Evolutionary conservation across 2,888 invertebrate genomes (phyloP).

Genomic region (Caenorhabditis virilis): DNA sequence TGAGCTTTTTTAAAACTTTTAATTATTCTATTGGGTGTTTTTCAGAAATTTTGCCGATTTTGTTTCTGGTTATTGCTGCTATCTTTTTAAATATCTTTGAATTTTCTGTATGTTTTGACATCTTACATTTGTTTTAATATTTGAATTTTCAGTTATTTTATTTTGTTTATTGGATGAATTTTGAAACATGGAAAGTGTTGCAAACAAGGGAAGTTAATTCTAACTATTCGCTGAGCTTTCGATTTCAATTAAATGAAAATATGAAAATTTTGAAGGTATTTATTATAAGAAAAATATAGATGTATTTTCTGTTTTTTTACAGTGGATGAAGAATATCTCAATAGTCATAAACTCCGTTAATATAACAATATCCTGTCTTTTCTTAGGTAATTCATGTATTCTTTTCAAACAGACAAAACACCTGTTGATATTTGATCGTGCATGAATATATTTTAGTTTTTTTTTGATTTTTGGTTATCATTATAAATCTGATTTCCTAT

Average conservation of each 20-base stretch:
- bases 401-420: no score
- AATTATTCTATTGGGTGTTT: background rate
- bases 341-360: conserved; percentile 4
- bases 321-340: conserved; percentile 21
- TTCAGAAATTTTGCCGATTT: no score
- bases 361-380: conserved; percentile 7
- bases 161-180: conserved; percentile 7
- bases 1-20: conserved; percentile 1
- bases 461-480: background rate
- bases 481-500: no score
- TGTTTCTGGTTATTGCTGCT: no score
- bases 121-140: no score
- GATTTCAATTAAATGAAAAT: conserved; percentile 32
- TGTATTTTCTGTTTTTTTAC: conserved; percentile 1
- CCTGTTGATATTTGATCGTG: no score
- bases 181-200: conserved; percentile 11
- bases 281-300: background rate
- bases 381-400: conserved; percentile 14
- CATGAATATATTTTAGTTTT: no score
- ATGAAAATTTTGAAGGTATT: background rate
- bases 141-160: no score
- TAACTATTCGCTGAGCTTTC: conserved; percentile 12
- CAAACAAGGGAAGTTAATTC: conserved; percentile 13
- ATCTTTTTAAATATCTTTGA: no score
- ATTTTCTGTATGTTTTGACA: no score